Conservation (phyloP, 2,888 invertebrate species). For the Deilephila elpenor region DNA sequence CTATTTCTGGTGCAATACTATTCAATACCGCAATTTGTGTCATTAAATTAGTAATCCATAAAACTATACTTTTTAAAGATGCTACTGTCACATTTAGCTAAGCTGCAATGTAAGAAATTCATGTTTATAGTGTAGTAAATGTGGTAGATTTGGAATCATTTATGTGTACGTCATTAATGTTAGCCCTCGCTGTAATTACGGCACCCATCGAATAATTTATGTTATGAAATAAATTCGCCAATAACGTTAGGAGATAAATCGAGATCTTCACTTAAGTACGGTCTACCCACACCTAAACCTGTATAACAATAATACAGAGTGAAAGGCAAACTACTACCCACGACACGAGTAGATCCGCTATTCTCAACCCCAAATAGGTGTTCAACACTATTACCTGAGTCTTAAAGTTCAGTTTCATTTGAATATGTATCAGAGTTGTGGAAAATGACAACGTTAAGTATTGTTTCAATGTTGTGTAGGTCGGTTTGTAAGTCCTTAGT, state of each 20-base stretch:
- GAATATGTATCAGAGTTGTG: conserved; percentile 39
- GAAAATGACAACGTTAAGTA: conserved; percentile 49
- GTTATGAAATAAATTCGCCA: conserved; percentile 18
- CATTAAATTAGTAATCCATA: too few relatives aligned
- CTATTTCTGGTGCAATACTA: too few relatives aligned
- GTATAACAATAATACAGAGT: conserved; percentile 61
- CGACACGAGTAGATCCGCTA: conserved; percentile 51
- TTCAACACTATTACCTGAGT: conserved; percentile 48
- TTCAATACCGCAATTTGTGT: too few relatives aligned
- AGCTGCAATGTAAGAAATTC: too few relatives aligned
- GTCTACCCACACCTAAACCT: conserved; percentile 33
- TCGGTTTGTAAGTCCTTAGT: conserved; percentile 45
- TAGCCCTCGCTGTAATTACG: not conserved
- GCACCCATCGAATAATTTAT: not conserved
- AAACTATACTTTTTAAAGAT: not conserved
- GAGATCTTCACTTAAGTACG: conserved; percentile 35
- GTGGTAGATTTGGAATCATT: too few relatives aligned
- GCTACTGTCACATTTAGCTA: too few relatives aligned
- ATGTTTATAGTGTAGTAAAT: too few relatives aligned
- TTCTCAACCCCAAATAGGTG: conserved; percentile 47
- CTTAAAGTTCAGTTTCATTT: conserved; percentile 48
- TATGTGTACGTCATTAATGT: not conserved
- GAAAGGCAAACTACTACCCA: conserved; percentile 77
- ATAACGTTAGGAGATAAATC: conserved; percentile 34
- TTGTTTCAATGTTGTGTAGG: conserved; percentile 47